A percentile compares a stretch with the other conserved stretches of the same genome.
Evolutionary conservation across 64 coral and sea anemone genomes (phyloP).

Genomic region (Anthopleura sola): DNA sequence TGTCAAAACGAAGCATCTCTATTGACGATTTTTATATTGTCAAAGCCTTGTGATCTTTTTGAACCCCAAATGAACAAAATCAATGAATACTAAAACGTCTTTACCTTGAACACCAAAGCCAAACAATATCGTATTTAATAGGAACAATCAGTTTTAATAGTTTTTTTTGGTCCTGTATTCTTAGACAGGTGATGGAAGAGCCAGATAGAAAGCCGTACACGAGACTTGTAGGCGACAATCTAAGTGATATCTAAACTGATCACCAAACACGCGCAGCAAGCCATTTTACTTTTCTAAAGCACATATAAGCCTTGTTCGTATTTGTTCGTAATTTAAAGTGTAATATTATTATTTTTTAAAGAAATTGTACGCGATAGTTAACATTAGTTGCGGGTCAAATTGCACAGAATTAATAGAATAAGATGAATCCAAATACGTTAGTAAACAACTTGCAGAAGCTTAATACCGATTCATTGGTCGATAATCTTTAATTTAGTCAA

Average conservation of each 20-base stretch:
- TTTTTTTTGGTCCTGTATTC: background rate
- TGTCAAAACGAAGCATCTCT: background rate
- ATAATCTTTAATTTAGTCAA: background rate
- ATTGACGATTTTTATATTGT: background rate
- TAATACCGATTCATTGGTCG: background rate
- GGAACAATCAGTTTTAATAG: slow-evolving; percentile 5
- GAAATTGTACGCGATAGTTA: too few relatives aligned
- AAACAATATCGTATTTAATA: background rate
- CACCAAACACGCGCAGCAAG: background rate
- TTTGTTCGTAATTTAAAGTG: too few relatives aligned
- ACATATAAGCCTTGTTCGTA: background rate
- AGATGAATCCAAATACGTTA: too few relatives aligned
- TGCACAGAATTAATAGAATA: too few relatives aligned
- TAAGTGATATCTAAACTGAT: slow-evolving; percentile 1
- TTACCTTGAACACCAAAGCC: background rate
- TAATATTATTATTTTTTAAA: too few relatives aligned
- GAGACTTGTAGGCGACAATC: background rate
- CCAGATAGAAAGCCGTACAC: background rate
- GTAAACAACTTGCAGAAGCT: background rate
- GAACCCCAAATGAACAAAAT: background rate
- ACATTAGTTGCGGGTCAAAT: too few relatives aligned
- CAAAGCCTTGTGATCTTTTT: background rate
- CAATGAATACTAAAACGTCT: background rate
- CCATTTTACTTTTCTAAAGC: background rate
- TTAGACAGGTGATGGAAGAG: background rate